Evolutionary conservation across 2,888 invertebrate species (phyloP), one percentile per base, ranked within the genome.

Genomic region (Marasmarcha lunaedactyla): DNA sequence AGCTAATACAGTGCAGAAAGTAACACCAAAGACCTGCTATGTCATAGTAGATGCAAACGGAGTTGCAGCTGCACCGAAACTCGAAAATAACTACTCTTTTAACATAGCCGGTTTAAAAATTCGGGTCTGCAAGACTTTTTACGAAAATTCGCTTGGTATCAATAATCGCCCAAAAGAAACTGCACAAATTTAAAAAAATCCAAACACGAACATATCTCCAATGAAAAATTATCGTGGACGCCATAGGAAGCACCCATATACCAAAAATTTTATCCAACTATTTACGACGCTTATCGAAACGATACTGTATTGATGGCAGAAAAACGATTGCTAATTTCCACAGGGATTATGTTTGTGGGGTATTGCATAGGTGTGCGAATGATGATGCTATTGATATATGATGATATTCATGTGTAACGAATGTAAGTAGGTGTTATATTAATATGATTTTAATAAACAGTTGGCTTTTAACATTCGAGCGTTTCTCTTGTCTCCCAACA

Each of bases 161-260:
- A 33, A 33, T 13, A 33, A 33, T 33, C 33, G 33, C 33, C 33
- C 33, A 10, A 33, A 6, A 4, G 33, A 33, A 33, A 33, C 33
- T n/a, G 33, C 33, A 33, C 33, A 6, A 33, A 10, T 10, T 3
- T 6, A 33, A 33, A 33, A 33, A 33, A 33, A 33, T 13, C n/a
- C n/a, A 33, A 33, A 33, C 33, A 33, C 33, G 11, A 33, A 33
- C 33, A 33, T 33, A 12, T 33, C 33, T 33, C 5, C 33, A 33
- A 33, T 33, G 33, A 33, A 33, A 33, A 10, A 33, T 33, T 33
- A 33, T 33, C 33, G 33, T 12, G 33, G 33, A 33, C 13, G 33
- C 33, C 33, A 33, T 33, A 10, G 33, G 10, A 33, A 33, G 13
- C 33, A 33, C 10, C 20, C 20, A n/a, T n/a, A n/a, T n/a, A n/a